Percentiles rank a stretch among this genome's conserved stretches.
phyloP scores from a whole-genome alignment of 1,140 invertebrate species.

The Nephila pilipes region DNA sequence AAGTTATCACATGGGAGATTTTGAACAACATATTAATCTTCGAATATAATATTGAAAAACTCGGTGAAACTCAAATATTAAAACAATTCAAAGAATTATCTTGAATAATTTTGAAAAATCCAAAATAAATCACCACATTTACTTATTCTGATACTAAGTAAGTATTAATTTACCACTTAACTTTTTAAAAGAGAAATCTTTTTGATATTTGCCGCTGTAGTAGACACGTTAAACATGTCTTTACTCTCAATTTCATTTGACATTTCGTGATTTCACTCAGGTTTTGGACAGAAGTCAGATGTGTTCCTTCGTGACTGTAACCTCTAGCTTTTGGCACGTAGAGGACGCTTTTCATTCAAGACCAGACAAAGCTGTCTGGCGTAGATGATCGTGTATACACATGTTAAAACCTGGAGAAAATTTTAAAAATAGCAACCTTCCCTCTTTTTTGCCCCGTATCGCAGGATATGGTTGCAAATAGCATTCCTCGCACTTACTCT shows the following conservation, averaged over 20 bases:
- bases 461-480: conserved; percentile 42
- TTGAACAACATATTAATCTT: no score
- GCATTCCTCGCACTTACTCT: not conserved
- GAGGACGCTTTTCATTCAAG: not conserved
- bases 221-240: not conserved
- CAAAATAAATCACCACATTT: no score
- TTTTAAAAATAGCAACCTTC: conserved; percentile 47
- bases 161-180: no score
- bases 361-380: conserved; percentile 63
- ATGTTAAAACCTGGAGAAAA: conserved; percentile 7
- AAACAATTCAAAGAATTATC: no score
- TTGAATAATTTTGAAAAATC: no score
- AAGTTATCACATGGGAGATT: no score
- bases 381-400: conserved; percentile 46
- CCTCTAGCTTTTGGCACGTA: conserved; percentile 48
- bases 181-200: no score
- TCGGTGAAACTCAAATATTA: no score
- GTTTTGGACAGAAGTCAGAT: conserved; percentile 14
- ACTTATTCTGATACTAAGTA: no score
- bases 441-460: conserved; percentile 41
- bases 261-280: conserved; percentile 12
- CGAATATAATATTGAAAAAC: no score
- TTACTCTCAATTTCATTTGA: not conserved
- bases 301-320: not conserved
- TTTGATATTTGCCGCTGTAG: not conserved